Conservation (phyloP, 2,113 vertebrate genomes). For the Haemorhous mexicanus region DNA sequence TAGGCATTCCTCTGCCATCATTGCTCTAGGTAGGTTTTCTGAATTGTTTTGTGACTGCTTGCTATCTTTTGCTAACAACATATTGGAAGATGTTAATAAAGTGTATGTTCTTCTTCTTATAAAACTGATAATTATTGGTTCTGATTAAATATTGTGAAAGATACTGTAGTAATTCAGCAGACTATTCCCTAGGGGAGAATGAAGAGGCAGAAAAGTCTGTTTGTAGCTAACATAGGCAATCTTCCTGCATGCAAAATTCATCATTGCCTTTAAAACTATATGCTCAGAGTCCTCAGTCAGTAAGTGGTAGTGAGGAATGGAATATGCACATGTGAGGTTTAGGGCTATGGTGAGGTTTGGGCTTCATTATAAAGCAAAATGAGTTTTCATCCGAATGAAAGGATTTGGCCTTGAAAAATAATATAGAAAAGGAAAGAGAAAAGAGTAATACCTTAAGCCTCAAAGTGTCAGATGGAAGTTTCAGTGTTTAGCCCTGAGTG, state of each 20-base stretch:
- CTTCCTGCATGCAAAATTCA: background rate
- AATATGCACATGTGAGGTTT: background rate
- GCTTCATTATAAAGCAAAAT: background rate
- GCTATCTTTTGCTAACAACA: background rate
- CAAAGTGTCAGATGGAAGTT: background rate
- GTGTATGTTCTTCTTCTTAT: background rate
- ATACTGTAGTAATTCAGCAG: background rate
- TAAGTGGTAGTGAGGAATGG: background rate
- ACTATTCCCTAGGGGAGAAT: background rate
- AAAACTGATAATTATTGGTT: background rate
- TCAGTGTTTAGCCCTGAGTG: background rate
- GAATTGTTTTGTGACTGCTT: background rate
- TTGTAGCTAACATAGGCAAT: background rate
- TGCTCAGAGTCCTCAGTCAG: background rate
- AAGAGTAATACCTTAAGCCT: background rate
- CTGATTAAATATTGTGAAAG: background rate
- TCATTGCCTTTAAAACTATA: background rate
- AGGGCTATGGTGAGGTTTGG: background rate
- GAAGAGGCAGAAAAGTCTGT: background rate
- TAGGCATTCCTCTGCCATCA: background rate
- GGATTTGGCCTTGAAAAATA: background rate
- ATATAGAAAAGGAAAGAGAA: background rate
- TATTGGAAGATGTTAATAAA: background rate
- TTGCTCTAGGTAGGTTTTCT: background rate
- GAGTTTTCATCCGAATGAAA: background rate